Evolutionary conservation across 35 echinoderm and acorn worm genomes (phyloP).

Genomic region (Heliocidaris tuberculata): DNA sequence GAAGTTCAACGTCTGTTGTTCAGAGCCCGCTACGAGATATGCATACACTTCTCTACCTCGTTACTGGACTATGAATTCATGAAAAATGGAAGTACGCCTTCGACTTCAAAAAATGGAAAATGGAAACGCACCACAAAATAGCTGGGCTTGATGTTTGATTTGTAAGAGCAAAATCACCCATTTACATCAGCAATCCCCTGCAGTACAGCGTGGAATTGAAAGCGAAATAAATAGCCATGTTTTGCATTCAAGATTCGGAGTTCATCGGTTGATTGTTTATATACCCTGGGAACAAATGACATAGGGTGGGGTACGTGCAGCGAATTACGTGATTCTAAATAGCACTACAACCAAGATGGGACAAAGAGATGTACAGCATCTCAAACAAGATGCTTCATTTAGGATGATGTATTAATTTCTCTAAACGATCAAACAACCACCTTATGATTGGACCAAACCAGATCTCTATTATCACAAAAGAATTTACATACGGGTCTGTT

Average conservation of each 20-base stretch:
- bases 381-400: background rate
- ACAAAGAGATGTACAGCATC: too few relatives aligned
- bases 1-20: background rate
- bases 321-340: background rate
- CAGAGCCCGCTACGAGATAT: background rate
- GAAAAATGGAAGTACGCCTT: too few relatives aligned
- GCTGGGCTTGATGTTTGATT: background rate
- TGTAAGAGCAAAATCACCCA: background rate
- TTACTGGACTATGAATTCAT: background rate
- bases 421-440: background rate
- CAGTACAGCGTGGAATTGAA: constrained; percentile 5
- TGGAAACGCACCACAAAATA: background rate
- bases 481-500: too few relatives aligned
- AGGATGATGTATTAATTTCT: background rate
- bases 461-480: background rate
- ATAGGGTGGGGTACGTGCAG: background rate
- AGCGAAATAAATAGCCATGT: constrained; percentile 6
- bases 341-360: background rate
- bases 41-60: background rate
- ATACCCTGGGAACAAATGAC: background rate
- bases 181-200: constrained; percentile 1
- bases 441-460: background rate
- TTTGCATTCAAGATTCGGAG: constrained; percentile 4
- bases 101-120: background rate
- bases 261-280: constrained; percentile 35